Base-by-base conservation (phyloP, 2,797 vertebrate species). In the Masticophis lateralis region DNA sequence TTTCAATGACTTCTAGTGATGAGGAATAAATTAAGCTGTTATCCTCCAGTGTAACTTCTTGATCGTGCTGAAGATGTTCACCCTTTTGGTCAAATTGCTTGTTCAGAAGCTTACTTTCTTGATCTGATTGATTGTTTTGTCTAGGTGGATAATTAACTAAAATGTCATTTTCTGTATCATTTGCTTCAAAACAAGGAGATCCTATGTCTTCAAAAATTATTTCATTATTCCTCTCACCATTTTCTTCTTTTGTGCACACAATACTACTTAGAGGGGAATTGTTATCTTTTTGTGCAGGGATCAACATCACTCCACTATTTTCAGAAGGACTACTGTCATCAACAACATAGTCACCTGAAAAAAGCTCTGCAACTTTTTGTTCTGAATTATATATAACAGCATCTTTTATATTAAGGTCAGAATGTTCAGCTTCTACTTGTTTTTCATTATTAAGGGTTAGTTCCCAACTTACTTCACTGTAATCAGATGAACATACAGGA, bases 291-390 rank as follows among this genome's bases (percentile, higher is more conserved):
- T 97, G 96, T 2, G 92, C 94, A 93, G 92, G 94, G 0, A 93
- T 37, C 0, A 13, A 92, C 87, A 94, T 94, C 95, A 96, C 43
- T 95, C 59, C 95, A 95, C 91, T 94, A 90, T 94, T 94, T 1
- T 97, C 96, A 20, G 96, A 95, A 61, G 88, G 94, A 32, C 66
- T 97, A 90, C 94, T 98, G 90, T 96, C 96, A 60, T 61, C 91
- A 0, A 22, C 0, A 25, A 32, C 47, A 6, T 92, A 90, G 22
- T 97, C 96, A 55, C 18, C 0, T 55, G 95, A 94, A 94, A 95
- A 53, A 88, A 27, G 74, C 0, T 90, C 87, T 14, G 94, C 60
- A 32, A 18, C 7, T 43, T 20, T 28, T 91, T 90, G 43, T 92
- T 97, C 96, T 55, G 90, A 92, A 93, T 94, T 86, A 83, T 92